Base-by-base conservation (phyloP, 2,113 vertebrate species). In the Caranx ignobilis region DNA sequence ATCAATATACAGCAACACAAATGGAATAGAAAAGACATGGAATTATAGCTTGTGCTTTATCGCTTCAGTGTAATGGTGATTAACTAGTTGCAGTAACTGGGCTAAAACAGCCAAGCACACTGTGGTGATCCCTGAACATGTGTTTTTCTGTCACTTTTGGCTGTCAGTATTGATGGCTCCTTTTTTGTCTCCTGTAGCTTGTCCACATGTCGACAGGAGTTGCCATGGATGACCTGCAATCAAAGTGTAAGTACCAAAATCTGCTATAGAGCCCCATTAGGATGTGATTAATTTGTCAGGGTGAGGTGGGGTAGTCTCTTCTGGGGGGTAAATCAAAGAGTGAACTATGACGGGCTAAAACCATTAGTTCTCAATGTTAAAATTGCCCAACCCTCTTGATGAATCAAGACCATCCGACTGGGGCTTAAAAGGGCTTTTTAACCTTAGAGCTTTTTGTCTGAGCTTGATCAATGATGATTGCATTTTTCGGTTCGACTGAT, bases 401-500 rank as follows among this genome's bases (percentile, higher is more conserved):
- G 1, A 54, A 19, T 74, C 2, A 31, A 34, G 9, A 6, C 6
- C 48, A 48, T 71, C 57, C 34, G 10, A 26, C 21, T 71, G 45
- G 31, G 16, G 45, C 35, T 55, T 15, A 10, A 10, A 12, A 41
- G 3, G 3, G 31, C 0, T 1, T 71, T 21, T 26, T 9, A 9
- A 16, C 26, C 26, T 5, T 34, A 21, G 26, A 19, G 18, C 1
- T 11, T 31, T 32, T 15, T 62, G 41, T 79, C 79, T 75, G 87
- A 84, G 81, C 73, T 62, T 60, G 34, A 74, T 92, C 85, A 0
- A 85, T 92, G 91, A 92, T 92, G 91, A 92, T 85, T 19, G 81
- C 76, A 1, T 75, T 65, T 19, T 88, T 86, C 48, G 89, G 91
- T 91, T 92, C 88, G 1, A 76, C 91, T 92, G 91, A 92, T 88